These are phyloP conservation scores for Augochlorella aurata DNA, from an alignment of 2,888 invertebrate species.

Conservation along the genomic window DNA sequence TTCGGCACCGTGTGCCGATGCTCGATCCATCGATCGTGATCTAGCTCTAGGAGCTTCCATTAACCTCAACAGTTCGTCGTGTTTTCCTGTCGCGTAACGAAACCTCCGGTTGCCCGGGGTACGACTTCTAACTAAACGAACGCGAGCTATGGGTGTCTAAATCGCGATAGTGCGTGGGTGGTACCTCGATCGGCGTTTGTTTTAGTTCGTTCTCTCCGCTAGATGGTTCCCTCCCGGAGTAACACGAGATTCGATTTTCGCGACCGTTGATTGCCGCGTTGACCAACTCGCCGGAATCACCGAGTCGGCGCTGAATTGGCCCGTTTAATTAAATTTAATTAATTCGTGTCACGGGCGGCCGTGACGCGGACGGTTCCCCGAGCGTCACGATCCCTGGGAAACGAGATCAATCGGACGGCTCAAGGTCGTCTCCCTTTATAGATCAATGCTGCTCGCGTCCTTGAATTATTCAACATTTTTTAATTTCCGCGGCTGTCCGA, in stretches of 20 bases:
- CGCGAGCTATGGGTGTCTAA: neutral
- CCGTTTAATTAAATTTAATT: conserved; percentile 47
- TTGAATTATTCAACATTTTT: neutral
- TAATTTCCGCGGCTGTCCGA: neutral
- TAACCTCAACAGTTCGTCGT: conserved; percentile 17
- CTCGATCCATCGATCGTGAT: conserved; percentile 6
- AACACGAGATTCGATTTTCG: conserved; percentile 12
- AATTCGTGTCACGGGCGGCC: conserved; percentile 18
- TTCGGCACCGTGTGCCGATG: conserved; percentile 35
- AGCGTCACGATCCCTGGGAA: neutral
- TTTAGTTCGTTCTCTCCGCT: neutral
- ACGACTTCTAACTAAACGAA: neutral
- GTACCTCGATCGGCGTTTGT: conserved; percentile 14
- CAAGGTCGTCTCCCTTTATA: neutral
- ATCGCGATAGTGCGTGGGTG: neutral
- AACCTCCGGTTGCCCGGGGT: neutral
- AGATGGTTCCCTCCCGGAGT: neutral
- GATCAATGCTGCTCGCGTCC: no score
- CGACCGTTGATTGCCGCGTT: conserved; percentile 16
- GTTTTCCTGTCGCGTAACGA: conserved; percentile 21
- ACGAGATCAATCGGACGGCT: neutral
- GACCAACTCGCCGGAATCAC: conserved; percentile 1
- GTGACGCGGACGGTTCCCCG: neutral
- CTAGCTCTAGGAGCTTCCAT: neutral
- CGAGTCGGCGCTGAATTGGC: conserved; percentile 19